Base-by-base conservation (phyloP, 2,888 invertebrate genomes). In the Cheilosia soror region DNA sequence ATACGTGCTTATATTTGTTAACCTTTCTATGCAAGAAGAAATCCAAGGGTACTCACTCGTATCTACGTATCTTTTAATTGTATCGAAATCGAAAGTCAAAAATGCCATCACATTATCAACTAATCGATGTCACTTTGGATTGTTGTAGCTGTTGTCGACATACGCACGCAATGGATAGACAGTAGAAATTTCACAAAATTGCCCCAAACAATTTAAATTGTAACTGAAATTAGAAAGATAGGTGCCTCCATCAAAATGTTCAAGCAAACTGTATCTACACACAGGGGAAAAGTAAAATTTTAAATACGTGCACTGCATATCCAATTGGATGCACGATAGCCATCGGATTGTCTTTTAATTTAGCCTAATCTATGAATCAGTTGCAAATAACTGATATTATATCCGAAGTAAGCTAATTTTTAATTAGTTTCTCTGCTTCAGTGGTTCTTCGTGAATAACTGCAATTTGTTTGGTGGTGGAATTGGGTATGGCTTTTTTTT, bases 1-100 rank as follows among this genome's bases (percentile, higher is more conserved):
- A 11, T 71, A 71, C 81, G 76, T 82, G 81, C 76, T 60, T 44
- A 82, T 72, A 68, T 42, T 29, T 57, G 47, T n/a, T 25, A 37
- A 25, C 60, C 40, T 60, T 40, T 73, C 53, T 33, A 53, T 20
- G 20, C 44, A 63, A 44, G 9, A 2, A 51, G 15, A 5, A 49
- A 20, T 5, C 5, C 15, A 29, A n/a, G 3, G 11, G 4, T 55
- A 6, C 2, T 6, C 33, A 37, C n/a, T 13, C 13, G n/a, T 29
- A 66, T 15, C 31, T 15, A 73, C n/a, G 9, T 31, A 57, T 9
- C 29, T 25, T 57, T 69, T 47, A 33, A 69, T 57, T 69, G 15
- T 53, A 68, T 51, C 29, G 27, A 84, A 84, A 84, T 75, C 65
- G 83, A 84, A 84, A 84, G 83, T 79, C 49, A 58, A 69, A 58